Percentiles rank a stretch among this genome's conserved stretches.
Evolutionary conservation across 2,888 invertebrate species (phyloP).

Genomic region (Stegophylla sp.): DNA sequence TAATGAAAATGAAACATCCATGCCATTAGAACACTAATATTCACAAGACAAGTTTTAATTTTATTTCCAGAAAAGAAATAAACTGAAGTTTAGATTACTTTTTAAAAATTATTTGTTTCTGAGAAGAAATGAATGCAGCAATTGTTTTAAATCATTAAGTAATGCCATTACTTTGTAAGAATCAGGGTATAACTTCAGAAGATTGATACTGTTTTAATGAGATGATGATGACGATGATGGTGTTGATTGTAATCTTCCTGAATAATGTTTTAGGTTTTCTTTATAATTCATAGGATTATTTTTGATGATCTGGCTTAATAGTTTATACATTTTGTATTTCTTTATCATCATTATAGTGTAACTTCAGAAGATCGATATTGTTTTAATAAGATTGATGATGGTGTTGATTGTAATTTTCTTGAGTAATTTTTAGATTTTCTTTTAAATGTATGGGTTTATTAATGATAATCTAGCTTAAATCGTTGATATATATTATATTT

Average conservation of each 20-base stretch:
- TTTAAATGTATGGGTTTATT: neutral
- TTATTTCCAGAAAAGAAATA: conserved; percentile 20
- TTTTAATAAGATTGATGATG: neutral
- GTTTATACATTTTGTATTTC: neutral
- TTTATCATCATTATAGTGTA: neutral
- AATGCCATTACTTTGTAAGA: conserved; percentile 26
- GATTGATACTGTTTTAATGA: conserved; percentile 1
- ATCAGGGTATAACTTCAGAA: conserved; percentile 21
- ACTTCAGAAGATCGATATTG: conserved; percentile 24
- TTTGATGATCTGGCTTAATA: conserved; percentile 1
- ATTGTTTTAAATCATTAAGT: conserved; percentile 35
- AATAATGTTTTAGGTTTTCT: conserved; percentile 13
- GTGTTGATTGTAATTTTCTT: neutral
- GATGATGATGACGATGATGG: neutral
- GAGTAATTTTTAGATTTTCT: conserved; percentile 9
- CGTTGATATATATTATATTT: neutral
- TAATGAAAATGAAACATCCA: conserved; percentile 14
- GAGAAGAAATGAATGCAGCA: conserved; percentile 30
- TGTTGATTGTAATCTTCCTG: neutral
- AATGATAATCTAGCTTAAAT: neutral
- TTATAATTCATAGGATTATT: neutral
- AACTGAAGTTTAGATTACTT: conserved; percentile 31
- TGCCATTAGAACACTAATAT: conserved; percentile 25
- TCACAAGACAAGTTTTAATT: conserved; percentile 10
- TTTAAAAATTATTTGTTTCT: conserved; percentile 33